phyloP scores from a whole-genome alignment of 2,888 invertebrate genomes.

The Pherbina coryleti region DNA sequence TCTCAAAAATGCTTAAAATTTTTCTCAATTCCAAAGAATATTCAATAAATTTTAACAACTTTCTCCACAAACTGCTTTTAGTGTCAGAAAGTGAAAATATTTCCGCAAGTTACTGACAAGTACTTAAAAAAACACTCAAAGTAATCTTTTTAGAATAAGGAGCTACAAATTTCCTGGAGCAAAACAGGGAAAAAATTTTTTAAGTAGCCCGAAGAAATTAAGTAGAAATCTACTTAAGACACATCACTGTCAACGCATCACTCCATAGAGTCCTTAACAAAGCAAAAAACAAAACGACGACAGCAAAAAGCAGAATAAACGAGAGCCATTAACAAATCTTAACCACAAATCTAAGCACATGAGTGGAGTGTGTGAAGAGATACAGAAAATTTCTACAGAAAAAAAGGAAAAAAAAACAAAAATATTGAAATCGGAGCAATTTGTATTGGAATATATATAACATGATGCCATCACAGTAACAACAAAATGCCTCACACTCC shows the following conservation, averaged over 20 bases:
- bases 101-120: too few relatives aligned
- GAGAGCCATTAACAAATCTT: not conserved
- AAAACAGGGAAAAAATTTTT: not conserved
- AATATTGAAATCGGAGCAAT: slow-evolving; percentile 10
- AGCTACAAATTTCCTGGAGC: not conserved
- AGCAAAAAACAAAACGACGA: not conserved
- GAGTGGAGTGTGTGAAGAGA: not conserved
- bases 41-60: not conserved
- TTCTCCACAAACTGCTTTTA: not conserved
- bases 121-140: too few relatives aligned
- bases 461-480: not conserved
- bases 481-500: not conserved
- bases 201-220: not conserved
- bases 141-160: too few relatives aligned
- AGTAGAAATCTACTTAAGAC: slow-evolving; percentile 4
- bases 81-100: too few relatives aligned
- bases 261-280: not conserved
- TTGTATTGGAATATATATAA: not conserved
- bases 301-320: not conserved
- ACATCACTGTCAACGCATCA: slow-evolving; percentile 1
- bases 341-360: too few relatives aligned
- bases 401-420: not conserved
- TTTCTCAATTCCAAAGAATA: too few relatives aligned
- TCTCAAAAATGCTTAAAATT: not conserved
- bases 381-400: not conserved